Base-by-base conservation (phyloP, 2,113 vertebrate species). In the Gambusia holbrooki region DNA sequence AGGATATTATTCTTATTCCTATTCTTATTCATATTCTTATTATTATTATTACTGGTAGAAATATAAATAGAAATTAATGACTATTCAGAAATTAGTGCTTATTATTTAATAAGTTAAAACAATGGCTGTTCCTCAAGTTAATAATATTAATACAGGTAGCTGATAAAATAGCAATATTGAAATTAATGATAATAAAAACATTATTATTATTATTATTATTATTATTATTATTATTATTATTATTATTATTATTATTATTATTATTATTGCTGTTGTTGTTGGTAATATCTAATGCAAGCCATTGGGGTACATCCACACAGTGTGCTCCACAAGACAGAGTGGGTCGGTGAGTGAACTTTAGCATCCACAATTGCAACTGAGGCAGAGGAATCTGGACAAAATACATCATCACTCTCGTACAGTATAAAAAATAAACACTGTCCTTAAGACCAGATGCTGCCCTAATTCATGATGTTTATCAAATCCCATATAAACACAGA, bases 391-490 rank as follows among this genome's bases (percentile, higher is more conserved):
- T 71, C 58, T 76, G 62, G 79, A 69, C 42, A 74, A 78, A 83
- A 87, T 86, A 85, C 27, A 80, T 83, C 76, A 82, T 81, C 73
- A 84, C 71, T 85, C 74, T 79, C 29, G 37, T 66, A 83, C 76
- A 75, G 80, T 81, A 89, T 65, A 87, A 93, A 63, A 90, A 92
- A 92, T 90, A 93, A 91, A 92, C 87, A 85, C 62, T 74, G 73
- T 87, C 83, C 86, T 87, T 71, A 74, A 82, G 84, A 86, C 86
- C 93, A 92, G 89, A 92, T 91, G 92, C 86, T 84, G 88, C 74
- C 67, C 79, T 82, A 89, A 91, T 91, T 87, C 80, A 90, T 84
- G 82, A 86, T 90, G 90, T 88, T 93, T 92, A 92, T 89, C 81
- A 88, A 62, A 78, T 77, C 80, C 74, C 66, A 67, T 82, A 76